Base-by-base conservation (phyloP, 2,888 invertebrate genomes). In the Acrobasis suavella region DNA sequence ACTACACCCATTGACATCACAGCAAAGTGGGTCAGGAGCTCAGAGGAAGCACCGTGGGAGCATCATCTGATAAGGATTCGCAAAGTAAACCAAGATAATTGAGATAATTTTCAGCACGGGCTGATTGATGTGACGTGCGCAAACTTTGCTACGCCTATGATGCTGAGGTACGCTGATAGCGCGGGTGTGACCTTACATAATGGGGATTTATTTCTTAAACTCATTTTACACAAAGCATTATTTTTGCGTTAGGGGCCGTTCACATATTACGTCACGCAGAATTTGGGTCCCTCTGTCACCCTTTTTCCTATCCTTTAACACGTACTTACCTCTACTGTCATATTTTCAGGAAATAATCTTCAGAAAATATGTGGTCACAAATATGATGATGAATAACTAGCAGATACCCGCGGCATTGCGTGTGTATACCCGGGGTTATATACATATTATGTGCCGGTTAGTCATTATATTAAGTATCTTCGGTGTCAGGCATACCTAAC, bases 151-250 rank as follows among this genome's bases (percentile, higher is more conserved):
- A 46, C 55, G 59, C 64, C 60, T 64, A 32, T 58, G 46, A 12
- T 46, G n/a, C n/a, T 52, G 62, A 65, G 37, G 67, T 63, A 56
- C 56, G 59, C 60, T 58, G 70, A 71, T 72, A 72, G 68, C 63
- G 60, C 66, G 72, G 73, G 66, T 77, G 73, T 80, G 72, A 77
- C 74, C 77, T 76, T 70, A 72, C 63, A 51, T 64, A 67, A 39
- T 38, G 58, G 42, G 42, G 59, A 58, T 51, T 55, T 51, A 15
- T 54, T 1, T 38, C 38, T 15, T 54, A 15, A 38, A 38, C 54
- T 54, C 46, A 42, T 46, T 46, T 46, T 42, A 42, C 42, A 42
- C 12, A 42, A 10, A 1, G 46, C 46, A n/a, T 2, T 46, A 46
- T 46, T 46, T 46, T 46, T 46, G n/a, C 46, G n/a, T 46, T 14